Conservation (phyloP, 2,888 invertebrate species). For the Trimorus sp. region DNA sequence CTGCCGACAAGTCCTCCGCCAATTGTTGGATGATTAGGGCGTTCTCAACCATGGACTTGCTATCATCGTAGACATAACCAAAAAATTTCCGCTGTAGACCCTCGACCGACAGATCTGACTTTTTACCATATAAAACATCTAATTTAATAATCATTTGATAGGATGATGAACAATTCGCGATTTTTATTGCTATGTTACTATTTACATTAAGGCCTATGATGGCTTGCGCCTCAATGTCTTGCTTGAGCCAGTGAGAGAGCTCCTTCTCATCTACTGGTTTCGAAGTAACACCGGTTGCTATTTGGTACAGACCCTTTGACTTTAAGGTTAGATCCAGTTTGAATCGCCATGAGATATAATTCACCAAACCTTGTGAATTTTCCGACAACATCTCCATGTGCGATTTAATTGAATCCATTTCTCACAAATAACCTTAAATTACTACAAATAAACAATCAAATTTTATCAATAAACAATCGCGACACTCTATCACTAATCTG, state of each 20-base stretch:
- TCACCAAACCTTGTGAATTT: conserved; percentile 64
- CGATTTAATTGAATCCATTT: conserved; percentile 21
- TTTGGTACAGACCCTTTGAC: conserved; percentile 62
- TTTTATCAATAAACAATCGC: neutral
- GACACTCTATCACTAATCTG: neutral
- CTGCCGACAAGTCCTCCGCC: conserved; percentile 32
- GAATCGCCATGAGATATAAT: conserved; percentile 70
- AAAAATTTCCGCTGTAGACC: conserved; percentile 69
- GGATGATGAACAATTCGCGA: conserved; percentile 66
- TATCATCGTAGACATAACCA: conserved; percentile 58
- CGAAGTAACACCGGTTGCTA: conserved; percentile 59
- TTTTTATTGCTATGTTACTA: conserved; percentile 66
- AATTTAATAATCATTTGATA: conserved; percentile 65
- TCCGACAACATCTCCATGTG: conserved; percentile 54
- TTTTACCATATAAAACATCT: conserved; percentile 66
- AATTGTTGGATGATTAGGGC: conserved; percentile 60
- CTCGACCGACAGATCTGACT: conserved; percentile 65
- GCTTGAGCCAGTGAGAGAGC: conserved; percentile 56
- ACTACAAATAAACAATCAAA: conserved; percentile 6
- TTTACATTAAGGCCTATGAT: conserved; percentile 59
- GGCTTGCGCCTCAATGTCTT: conserved; percentile 69
- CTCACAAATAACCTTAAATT: conserved; percentile 4
- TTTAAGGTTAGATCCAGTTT: conserved; percentile 69
- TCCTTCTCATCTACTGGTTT: conserved; percentile 44
- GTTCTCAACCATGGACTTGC: conserved; percentile 65